A percentile compares a stretch with the other conserved stretches of the same genome.
Evolutionary conservation across 2,888 invertebrate species (phyloP).

Genomic region (Cremastinae sp.): DNA sequence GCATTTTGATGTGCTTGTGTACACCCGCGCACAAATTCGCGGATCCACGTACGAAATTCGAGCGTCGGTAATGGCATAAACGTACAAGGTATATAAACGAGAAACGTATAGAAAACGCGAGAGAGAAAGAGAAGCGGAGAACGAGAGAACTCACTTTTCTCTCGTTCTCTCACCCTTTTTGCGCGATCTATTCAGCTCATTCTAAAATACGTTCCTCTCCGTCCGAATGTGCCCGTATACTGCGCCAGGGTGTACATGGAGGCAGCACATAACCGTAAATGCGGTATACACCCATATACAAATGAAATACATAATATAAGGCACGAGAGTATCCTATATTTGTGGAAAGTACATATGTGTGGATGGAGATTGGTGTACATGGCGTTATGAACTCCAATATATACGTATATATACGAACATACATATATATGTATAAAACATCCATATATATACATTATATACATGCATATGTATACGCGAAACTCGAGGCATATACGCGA

Average conservation of each 20-base stretch:
- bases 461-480: constrained; percentile 33
- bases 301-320: constrained; percentile 16
- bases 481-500: background rate
- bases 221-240: constrained; percentile 33
- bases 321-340: background rate
- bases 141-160: background rate
- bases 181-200: constrained; percentile 73
- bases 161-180: constrained; percentile 59
- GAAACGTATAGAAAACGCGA: constrained; percentile 16
- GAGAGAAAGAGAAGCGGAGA: constrained; percentile 23
- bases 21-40: constrained; percentile 2
- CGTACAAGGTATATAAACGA: constrained; percentile 57
- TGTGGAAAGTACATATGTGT: background rate
- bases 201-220: constrained; percentile 69
- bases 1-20: background rate
- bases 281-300: constrained; percentile 5
- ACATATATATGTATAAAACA: constrained; percentile 36
- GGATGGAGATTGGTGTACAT: background rate
- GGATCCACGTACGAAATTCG: constrained; percentile 67
- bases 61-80: constrained; percentile 74
- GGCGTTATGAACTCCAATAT: constrained; percentile 14
- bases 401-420: constrained; percentile 33
- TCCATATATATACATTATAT: constrained; percentile 35
- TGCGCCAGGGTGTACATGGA: background rate
- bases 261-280: background rate